Evolutionary conservation across 2,888 invertebrate species (phyloP).

Genomic region (Scaeva pyrastri): DNA sequence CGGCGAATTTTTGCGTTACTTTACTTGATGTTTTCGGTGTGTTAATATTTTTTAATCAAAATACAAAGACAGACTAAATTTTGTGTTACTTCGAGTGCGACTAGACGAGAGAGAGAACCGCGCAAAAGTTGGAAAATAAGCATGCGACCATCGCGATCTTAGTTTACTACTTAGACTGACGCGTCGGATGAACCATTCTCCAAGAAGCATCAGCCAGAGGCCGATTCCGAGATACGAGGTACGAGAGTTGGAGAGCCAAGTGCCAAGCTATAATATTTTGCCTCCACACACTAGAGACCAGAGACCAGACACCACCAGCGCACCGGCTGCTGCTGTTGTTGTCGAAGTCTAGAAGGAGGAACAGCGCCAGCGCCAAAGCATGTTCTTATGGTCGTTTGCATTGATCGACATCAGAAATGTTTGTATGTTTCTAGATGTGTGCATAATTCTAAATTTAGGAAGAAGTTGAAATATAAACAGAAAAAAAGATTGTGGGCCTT

Average conservation of each 20-base stretch:
- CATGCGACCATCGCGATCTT: constrained; percentile 67
- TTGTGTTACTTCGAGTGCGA: not conserved
- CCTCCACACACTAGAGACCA: constrained; percentile 35
- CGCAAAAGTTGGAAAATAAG: constrained; percentile 32
- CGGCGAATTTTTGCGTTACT: constrained; percentile 10
- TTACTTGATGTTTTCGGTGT: too few relatives aligned
- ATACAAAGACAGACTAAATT: not conserved
- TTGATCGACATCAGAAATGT: constrained; percentile 40
- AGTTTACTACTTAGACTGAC: constrained; percentile 63
- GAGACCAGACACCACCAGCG: not conserved
- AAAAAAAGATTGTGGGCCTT: constrained; percentile 19
- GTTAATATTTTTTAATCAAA: constrained; percentile 11
- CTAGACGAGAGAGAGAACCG: not conserved
- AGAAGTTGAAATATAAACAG: constrained; percentile 35
- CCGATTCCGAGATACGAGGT: too few relatives aligned
- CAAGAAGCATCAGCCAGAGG: constrained; percentile 36
- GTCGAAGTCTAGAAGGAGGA: not conserved
- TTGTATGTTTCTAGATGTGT: constrained; percentile 46
- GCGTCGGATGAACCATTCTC: constrained; percentile 36
- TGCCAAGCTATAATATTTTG: not conserved
- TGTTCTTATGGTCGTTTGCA: constrained; percentile 25
- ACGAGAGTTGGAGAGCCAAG: constrained; percentile 38
- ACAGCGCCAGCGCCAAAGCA: constrained; percentile 31
- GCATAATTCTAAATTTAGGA: constrained; percentile 69
- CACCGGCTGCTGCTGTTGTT: not conserved